phyloP scores from a whole-genome alignment of 2,888 invertebrate genomes.

The Lathronympha strigana region DNA sequence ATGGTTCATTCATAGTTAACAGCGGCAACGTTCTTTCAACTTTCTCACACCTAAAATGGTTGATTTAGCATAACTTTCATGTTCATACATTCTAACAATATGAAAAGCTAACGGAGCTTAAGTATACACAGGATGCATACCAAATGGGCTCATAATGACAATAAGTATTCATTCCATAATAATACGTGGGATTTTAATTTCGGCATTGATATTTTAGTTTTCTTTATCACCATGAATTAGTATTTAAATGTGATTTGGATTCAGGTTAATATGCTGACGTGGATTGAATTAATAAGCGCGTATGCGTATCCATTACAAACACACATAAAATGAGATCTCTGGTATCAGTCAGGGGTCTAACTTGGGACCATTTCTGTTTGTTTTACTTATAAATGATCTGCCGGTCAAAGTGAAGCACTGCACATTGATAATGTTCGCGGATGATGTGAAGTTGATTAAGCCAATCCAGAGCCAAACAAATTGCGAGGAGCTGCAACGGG shows the following conservation, averaged over 20 bases:
- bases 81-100: neutral
- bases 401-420: no score
- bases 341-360: no score
- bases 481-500: no score
- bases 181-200: constrained; percentile 3
- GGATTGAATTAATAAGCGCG: constrained; percentile 3
- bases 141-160: constrained; percentile 4
- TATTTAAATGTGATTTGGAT: neutral
- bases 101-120: constrained; percentile 18
- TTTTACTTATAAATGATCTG: no score
- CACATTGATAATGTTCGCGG: no score
- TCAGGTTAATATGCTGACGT: neutral
- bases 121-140: constrained; percentile 8
- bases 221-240: neutral
- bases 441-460: no score
- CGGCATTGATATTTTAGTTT: neutral
- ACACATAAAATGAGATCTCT: no score
- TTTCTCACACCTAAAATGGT: neutral
- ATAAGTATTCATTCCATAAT: constrained; percentile 11
- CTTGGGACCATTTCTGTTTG: no score
- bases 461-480: no score
- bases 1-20: neutral
- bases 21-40: neutral
- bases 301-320: no score
- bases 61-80: neutral